Conservation (phyloP, 2,113 vertebrate species). For the Athene noctua region DNA sequence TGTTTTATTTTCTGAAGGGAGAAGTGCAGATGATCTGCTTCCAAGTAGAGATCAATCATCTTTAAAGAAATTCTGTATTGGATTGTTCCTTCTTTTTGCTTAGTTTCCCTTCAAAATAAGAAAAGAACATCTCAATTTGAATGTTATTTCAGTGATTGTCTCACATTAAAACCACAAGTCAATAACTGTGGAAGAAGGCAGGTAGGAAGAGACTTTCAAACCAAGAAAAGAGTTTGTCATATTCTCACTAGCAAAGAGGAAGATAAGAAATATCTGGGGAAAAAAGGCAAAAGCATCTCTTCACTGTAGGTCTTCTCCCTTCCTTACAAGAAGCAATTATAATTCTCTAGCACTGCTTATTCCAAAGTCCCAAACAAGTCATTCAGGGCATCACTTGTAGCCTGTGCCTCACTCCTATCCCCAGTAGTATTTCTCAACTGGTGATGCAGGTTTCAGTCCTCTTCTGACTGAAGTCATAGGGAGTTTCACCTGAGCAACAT, state of each 20-base stretch:
- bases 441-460: not conserved
- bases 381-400: not conserved
- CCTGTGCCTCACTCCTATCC: not conserved
- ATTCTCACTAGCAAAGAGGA: not conserved
- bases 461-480: not conserved
- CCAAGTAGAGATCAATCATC: slow-evolving; percentile 7
- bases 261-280: not conserved
- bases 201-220: not conserved
- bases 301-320: not conserved
- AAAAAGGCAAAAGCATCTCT: not conserved
- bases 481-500: not conserved
- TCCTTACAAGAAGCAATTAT: not conserved
- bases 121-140: not conserved
- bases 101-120: slow-evolving; percentile 25
- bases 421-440: not conserved
- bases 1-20: not conserved
- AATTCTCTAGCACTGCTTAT: not conserved
- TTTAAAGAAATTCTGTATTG: slow-evolving; percentile 39
- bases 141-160: not conserved
- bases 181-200: not conserved
- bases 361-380: not conserved
- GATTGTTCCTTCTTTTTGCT: slow-evolving; percentile 32
- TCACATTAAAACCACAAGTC: not conserved
- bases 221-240: not conserved
- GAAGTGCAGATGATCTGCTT: not conserved